Base-by-base conservation (phyloP, 1,140 invertebrate genomes). In the Spodoptera frugiperda region DNA sequence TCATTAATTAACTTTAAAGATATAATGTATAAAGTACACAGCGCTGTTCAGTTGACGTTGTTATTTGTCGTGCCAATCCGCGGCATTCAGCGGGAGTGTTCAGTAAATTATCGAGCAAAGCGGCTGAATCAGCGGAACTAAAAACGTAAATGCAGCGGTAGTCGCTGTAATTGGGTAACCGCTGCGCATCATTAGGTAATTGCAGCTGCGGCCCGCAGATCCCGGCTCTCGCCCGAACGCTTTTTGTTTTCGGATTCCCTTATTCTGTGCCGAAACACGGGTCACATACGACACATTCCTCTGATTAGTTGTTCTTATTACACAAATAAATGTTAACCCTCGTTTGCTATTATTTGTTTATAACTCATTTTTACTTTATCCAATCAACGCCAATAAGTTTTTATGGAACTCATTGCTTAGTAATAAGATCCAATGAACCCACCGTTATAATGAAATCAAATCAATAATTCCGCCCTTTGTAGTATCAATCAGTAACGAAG, bases 151-250 rank as follows among this genome's bases (percentile, higher is more conserved):
- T 90, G 85, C 82, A 85, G 83, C 83, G 44, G 61, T 65, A 86
- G 78, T 84, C 79, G 78, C 74, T 78, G 86, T 91, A 91, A 90
- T 91, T 91, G 88, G 85, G 86, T 88, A 88, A 87, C 87, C 84
- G 83, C 83, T 80, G 85, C 87, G 87, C 86, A 87, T 91, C 90
- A 91, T 91, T 91, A 90, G 86, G 88, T 91, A 87, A 90, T 91
- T 89, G 89, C 87, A 88, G 85, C 82, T 86, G 87, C 21, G 84
- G 83, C 81, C 73, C 79, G 78, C 76, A 57, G 75, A 79, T 77
- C 80, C 63, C 76, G 25, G 48, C 78, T 70, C 59, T 61, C 77
- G 49, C 73, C 30, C 61, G 70, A 78, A 76, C 59, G 75, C 21
- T 70, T 63, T 63, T 63, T 74, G 44, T 63, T 74, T 63, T 48